A percentile compares a stretch with the other conserved stretches of the same genome.
Evolutionary conservation across 2,797 vertebrate species (phyloP).

Genomic region (Lutjanus argentimaculatus): DNA sequence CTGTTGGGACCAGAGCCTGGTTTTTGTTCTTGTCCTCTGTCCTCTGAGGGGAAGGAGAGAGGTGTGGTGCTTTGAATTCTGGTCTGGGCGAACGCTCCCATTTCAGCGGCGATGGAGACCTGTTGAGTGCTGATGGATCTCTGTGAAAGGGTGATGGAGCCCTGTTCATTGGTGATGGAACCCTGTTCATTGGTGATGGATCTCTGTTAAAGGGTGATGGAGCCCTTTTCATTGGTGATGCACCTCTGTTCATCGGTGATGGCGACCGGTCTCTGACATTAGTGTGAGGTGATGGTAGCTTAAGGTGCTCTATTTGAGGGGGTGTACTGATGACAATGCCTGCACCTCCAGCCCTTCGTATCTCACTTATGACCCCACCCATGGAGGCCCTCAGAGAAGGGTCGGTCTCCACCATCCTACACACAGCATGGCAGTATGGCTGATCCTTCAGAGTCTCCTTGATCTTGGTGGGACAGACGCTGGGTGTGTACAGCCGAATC

Average conservation of each 20-base stretch:
- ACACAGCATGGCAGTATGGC: slow-evolving; percentile 72
- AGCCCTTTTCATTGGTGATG: not conserved
- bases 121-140: not conserved
- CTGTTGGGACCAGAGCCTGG: slow-evolving; percentile 16
- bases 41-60: slow-evolving; percentile 16
- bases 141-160: not conserved
- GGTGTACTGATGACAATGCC: not conserved
- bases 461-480: slow-evolving; percentile 77
- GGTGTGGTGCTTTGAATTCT: not conserved
- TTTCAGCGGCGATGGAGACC: not conserved
- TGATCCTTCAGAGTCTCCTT: slow-evolving; percentile 73
- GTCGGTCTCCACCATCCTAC: slow-evolving; percentile 78
- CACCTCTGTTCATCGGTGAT: slow-evolving; percentile 33
- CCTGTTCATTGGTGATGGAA: not conserved
- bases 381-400: slow-evolving; percentile 74
- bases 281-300: slow-evolving; percentile 13
- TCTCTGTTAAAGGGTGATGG: slow-evolving; percentile 12
- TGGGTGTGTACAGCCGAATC: slow-evolving; percentile 79
- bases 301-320: slow-evolving; percentile 27
- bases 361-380: slow-evolving; percentile 72
- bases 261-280: slow-evolving; percentile 47
- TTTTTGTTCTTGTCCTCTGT: slow-evolving; percentile 37
- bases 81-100: slow-evolving; percentile 62
- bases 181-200: not conserved
- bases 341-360: slow-evolving; percentile 60